Evolutionary conservation across 30 jellyfish, hydroid and myxozoan genomes (phyloP).

Genomic region (Chrysaora quinquecirrha): DNA sequence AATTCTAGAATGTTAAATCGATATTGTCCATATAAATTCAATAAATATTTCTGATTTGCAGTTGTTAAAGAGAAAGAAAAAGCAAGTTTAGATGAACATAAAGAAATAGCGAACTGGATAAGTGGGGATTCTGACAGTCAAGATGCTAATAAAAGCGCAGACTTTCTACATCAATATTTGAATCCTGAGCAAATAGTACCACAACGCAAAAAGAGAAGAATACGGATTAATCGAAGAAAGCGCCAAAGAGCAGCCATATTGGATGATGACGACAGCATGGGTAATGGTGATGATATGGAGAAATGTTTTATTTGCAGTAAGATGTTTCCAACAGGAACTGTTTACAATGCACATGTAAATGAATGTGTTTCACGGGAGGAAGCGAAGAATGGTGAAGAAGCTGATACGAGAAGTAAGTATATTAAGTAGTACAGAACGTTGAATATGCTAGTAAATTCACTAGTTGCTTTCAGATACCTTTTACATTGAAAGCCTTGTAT

Average conservation of each 20-base stretch:
- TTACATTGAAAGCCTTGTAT: no score
- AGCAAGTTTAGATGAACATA: conserved; percentile 3
- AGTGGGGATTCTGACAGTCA: conserved; percentile 5
- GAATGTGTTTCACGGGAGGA: conserved; percentile 9
- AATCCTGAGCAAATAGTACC: neutral
- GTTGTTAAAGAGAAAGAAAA: neutral
- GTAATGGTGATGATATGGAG: neutral
- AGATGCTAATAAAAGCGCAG: neutral
- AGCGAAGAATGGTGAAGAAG: no score
- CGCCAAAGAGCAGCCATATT: neutral
- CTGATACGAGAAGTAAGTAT: no score
- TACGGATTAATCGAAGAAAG: neutral
- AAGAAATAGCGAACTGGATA: neutral
- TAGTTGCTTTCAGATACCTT: no score
- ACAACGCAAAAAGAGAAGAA: neutral
- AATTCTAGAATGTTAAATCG: no score
- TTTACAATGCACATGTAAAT: conserved; percentile 17
- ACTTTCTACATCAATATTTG: neutral
- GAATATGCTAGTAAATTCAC: no score
- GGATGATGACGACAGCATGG: conserved; percentile 10
- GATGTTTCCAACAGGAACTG: neutral
- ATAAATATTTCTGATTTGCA: neutral
- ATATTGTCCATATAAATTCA: no score
- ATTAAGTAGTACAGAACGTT: no score
- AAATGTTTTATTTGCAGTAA: conserved; percentile 32